Conservation (phyloP, 2,113 vertebrate genomes). For the Limnothrissa miodon region DNA sequence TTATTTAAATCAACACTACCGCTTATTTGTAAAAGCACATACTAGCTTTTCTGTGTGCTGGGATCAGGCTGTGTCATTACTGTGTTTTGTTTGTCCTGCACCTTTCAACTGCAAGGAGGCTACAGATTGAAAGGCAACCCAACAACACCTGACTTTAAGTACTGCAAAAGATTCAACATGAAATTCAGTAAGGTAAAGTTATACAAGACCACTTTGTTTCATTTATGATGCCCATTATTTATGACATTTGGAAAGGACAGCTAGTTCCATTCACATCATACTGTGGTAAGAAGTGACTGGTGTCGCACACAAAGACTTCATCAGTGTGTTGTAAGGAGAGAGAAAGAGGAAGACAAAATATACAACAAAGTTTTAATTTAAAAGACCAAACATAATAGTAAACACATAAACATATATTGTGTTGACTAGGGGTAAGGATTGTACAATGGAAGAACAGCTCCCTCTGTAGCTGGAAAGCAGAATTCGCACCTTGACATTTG, state of each 20-base stretch:
- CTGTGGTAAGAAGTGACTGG: background rate
- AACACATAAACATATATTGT: background rate
- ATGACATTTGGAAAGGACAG: background rate
- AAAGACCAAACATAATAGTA: background rate
- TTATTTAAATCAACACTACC: too few species aligned
- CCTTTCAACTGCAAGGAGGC: too few species aligned
- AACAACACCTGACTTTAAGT: too few species aligned
- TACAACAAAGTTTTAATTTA: constrained; percentile 8
- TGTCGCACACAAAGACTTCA: background rate
- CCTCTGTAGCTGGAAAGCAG: background rate
- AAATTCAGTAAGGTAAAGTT: background rate
- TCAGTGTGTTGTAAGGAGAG: background rate
- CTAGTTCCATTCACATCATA: background rate
- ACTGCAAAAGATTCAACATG: background rate
- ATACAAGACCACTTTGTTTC: too few species aligned
- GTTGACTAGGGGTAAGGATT: background rate
- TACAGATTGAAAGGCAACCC: too few species aligned
- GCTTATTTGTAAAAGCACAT: too few species aligned
- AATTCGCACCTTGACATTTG: background rate
- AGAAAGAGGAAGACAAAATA: background rate
- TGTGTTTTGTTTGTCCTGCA: too few species aligned
- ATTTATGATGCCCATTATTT: background rate
- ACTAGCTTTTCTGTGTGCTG: too few species aligned
- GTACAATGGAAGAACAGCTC: background rate
- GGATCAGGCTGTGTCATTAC: too few species aligned